phyloP scores from a whole-genome alignment of 1,140 invertebrate genomes.

The Leptopilina clavipes region DNA sequence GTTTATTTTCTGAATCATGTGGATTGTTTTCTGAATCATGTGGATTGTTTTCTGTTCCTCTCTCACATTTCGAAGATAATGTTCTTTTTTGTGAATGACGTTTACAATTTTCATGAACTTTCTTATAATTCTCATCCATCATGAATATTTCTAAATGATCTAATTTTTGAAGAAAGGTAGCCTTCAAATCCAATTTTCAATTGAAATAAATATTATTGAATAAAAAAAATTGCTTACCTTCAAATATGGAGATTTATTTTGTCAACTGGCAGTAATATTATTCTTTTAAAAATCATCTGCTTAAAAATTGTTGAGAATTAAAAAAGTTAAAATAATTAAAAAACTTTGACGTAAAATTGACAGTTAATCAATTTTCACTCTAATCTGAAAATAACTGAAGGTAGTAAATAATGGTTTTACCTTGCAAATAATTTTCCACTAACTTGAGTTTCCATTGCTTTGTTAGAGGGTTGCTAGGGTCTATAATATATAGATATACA shows the following conservation, averaged over 20 bases:
- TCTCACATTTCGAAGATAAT: not conserved
- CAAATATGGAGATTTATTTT: not conserved
- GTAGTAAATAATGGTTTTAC: not conserved
- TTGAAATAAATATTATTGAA: too few relatives aligned
- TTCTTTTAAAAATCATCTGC: too few relatives aligned
- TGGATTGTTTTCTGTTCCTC: not conserved
- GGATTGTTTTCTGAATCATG: too few relatives aligned
- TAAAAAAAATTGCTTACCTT: not conserved
- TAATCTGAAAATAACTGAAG: slow-evolving; percentile 14
- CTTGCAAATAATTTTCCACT: slow-evolving; percentile 10
- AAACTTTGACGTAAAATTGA: not conserved
- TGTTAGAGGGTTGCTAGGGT: slow-evolving; percentile 38
- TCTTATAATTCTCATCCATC: not conserved
- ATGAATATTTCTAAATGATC: not conserved
- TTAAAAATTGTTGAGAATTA: not conserved
- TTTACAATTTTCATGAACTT: not conserved
- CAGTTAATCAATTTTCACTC: not conserved
- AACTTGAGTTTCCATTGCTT: slow-evolving; percentile 35
- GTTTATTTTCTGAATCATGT: not conserved
- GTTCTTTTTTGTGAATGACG: not conserved
- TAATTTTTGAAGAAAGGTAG: too few relatives aligned
- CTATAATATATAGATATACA: not conserved
- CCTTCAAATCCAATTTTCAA: too few relatives aligned
- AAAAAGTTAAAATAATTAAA: not conserved
- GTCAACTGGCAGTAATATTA: not conserved